These are phyloP conservation scores for Cataglyphis hispanica DNA, from an alignment of 1,140 invertebrate genomes.

Conservation along the genomic window DNA sequence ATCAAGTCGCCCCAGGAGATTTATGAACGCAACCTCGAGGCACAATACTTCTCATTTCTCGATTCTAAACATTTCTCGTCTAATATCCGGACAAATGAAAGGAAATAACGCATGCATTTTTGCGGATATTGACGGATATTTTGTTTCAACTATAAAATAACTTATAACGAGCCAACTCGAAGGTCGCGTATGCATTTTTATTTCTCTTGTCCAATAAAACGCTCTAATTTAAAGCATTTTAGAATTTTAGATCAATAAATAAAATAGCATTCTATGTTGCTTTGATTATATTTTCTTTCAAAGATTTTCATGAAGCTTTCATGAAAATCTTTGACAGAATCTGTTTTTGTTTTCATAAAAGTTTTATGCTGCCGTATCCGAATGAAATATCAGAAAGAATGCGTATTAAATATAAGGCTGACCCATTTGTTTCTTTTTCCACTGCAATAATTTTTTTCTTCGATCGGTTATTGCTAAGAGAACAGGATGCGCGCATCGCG, in stretches of 20 bases:
- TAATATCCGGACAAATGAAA: slow-evolving; percentile 9
- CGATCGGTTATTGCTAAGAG: neutral
- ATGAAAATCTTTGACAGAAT: too few relatives aligned
- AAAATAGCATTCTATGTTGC: neutral
- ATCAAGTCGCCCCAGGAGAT: slow-evolving; percentile 9
- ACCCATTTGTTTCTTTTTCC: neutral
- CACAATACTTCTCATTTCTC: slow-evolving; percentile 1
- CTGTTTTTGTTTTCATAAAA: neutral
- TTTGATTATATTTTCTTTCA: neutral
- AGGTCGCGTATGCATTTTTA: neutral
- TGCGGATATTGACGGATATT: neutral
- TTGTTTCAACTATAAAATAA: neutral
- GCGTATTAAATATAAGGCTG: neutral
- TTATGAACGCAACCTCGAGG: neutral
- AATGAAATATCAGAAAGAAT: slow-evolving; percentile 4
- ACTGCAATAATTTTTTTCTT: neutral
- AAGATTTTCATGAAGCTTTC: too few relatives aligned
- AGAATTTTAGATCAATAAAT: neutral
- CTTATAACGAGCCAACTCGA: neutral
- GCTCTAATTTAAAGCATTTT: slow-evolving; percentile 4
- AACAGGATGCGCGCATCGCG: neutral
- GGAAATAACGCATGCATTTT: neutral
- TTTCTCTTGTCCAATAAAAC: neutral
- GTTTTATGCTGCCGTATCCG: neutral
- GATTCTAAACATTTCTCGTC: neutral